These are phyloP conservation scores for Cliona cf. orientalis DNA, from an alignment of 37 sponge, comb jelly and placozoan genomes.

Conservation along the genomic window DNA sequence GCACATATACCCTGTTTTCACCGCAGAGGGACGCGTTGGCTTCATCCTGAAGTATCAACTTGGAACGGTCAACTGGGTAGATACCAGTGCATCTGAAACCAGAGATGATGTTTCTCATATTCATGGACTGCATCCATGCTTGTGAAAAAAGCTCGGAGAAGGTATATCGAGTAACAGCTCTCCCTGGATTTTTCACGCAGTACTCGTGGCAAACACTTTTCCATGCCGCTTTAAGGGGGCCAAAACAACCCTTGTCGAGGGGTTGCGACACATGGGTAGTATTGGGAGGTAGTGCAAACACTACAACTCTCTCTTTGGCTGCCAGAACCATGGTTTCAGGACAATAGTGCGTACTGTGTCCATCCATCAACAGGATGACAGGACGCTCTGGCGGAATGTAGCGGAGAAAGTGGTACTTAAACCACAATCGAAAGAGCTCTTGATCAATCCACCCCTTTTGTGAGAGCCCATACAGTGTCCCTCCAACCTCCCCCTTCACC, in stretches of 20 bases:
- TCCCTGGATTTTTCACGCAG: slow-evolving; percentile 21
- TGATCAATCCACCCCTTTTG: slow-evolving; percentile 54
- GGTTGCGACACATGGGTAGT: slow-evolving; percentile 79
- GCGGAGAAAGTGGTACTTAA: slow-evolving; percentile 42
- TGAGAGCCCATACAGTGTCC: slow-evolving; percentile 62
- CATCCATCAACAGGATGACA: slow-evolving; percentile 69
- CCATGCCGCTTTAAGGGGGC: slow-evolving; percentile 57
- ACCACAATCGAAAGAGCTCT: slow-evolving; percentile 60
- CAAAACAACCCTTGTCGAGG: slow-evolving; percentile 62
- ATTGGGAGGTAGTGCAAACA: slow-evolving; percentile 66
- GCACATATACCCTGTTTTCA: too few relatives aligned
- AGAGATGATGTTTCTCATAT: slow-evolving; percentile 27
- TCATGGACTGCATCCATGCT: slow-evolving; percentile 59
- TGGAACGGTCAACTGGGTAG: slow-evolving; percentile 42
- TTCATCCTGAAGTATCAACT: too few relatives aligned
- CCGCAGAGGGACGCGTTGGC: too few relatives aligned
- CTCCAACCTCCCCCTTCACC: slow-evolving; percentile 50
- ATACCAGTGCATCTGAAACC: slow-evolving; percentile 65
- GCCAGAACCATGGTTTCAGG: slow-evolving; percentile 38
- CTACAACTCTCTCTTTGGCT: slow-evolving; percentile 34
- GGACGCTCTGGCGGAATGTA: slow-evolving; percentile 52
- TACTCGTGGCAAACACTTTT: slow-evolving; percentile 31
- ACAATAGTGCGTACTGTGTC: slow-evolving; percentile 67
- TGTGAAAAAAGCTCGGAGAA: slow-evolving; percentile 22
- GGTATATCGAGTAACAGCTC: slow-evolving; percentile 17